Base-by-base conservation (phyloP, 2,797 vertebrate genomes). In the Pseudopleuronectes americanus region DNA sequence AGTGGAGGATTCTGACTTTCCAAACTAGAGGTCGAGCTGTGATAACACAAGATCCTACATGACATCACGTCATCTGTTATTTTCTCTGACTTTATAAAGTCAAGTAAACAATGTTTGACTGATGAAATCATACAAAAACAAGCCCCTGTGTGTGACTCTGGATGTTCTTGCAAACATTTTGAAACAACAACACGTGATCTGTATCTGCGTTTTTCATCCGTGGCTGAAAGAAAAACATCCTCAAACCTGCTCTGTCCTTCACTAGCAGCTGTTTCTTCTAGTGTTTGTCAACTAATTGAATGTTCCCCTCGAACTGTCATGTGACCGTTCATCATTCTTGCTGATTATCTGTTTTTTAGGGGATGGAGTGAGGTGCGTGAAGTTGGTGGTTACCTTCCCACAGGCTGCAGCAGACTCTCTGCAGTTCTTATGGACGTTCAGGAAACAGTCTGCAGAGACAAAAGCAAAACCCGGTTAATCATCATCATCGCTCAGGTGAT, bases 351-450 rank as follows among this genome's bases (percentile, higher is more conserved):
- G 54, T 3, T 21, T 8, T 62, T 43, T 26, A 5, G 28, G 16
- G 67, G 57, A 41, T 55, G 1, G 70, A 58, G 65, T 33, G 7
- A 51, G 43, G 38, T 61, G 64, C 0, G 4, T 31, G 55, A 21
- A 26, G 54, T 52, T 52, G 19, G 28, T 16, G 24, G 47, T 90
- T 90, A 97, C 96, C 96, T 98, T 97, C 74, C 89, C 91, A 80
- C 97, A 98, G 2, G 89, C 83, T 61, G 94, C 84, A 23, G 76
- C 76, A 0, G 90, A 91, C 1, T 97, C 97, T 72, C 95, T 93
- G 79, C 97, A 98, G 70, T 78, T 89, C 86, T 96, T 97, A 80
- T 98, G 97, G 52, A 96, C 90, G 57, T 85, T 92, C 61, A 93
- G 41, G 3, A 86, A 95, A 86, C 97, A 98, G 84, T 89, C 97